Conservation (phyloP, 2,888 invertebrate genomes). For the Globia sparganii region DNA sequence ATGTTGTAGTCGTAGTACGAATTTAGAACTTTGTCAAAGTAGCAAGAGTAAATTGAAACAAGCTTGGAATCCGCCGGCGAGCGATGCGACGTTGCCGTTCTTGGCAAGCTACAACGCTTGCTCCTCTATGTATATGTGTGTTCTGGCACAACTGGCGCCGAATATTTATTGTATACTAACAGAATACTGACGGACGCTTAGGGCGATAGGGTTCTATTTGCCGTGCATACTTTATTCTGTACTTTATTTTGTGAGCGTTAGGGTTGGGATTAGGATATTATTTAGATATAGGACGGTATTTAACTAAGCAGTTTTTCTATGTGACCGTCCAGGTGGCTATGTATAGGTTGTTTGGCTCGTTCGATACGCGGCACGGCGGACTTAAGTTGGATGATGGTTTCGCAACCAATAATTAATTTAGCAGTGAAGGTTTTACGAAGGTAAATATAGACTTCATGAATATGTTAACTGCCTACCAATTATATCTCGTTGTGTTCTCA, state of each 20-base stretch:
- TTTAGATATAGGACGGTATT: conserved; percentile 74
- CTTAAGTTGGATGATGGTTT: conserved; percentile 80
- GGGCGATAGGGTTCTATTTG: conserved; percentile 85
- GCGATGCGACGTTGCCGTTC: conserved; percentile 88
- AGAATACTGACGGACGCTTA: conserved; percentile 87
- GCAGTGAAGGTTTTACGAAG: conserved; percentile 80
- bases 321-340: conserved; percentile 90
- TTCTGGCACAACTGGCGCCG: conserved; percentile 90
- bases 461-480: conserved; percentile 67
- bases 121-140: conserved; percentile 89
- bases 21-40: conserved; percentile 77
- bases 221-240: conserved; percentile 67
- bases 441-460: conserved; percentile 72
- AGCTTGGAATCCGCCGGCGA: conserved; percentile 86
- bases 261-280: conserved; percentile 73
- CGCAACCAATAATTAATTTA: conserved; percentile 81
- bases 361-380: conserved; percentile 82
- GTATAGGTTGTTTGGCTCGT: conserved; percentile 86
- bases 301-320: conserved; percentile 83
- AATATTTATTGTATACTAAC: conserved; percentile 91
- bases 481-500: conserved; percentile 60
- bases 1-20: conserved; percentile 10
- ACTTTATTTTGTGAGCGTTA: conserved; percentile 74
- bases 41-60: conserved; percentile 77
- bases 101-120: conserved; percentile 83